Conservation (phyloP, 1,140 invertebrate species). For the Oryzaephilus surinamensis region DNA sequence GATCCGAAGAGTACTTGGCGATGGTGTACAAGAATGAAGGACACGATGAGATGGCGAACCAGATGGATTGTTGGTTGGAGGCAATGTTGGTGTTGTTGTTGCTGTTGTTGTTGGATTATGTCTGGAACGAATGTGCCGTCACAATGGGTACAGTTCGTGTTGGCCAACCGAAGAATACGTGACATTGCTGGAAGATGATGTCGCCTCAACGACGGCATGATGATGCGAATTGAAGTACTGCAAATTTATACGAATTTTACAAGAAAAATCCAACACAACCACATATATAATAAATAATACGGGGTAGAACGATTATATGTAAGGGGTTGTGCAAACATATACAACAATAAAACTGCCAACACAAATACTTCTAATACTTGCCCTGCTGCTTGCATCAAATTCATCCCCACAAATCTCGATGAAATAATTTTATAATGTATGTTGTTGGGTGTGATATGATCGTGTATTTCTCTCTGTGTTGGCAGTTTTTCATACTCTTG, state of each 20-base stretch:
- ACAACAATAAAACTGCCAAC: too few relatives aligned
- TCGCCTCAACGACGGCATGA: conserved; percentile 25
- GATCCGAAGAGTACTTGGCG: conserved; percentile 28
- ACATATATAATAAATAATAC: not conserved
- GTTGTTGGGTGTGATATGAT: too few relatives aligned
- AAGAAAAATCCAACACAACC: not conserved
- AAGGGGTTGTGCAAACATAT: too few relatives aligned
- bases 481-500: too few relatives aligned
- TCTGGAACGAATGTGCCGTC: conserved; percentile 26
- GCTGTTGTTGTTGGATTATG: too few relatives aligned
- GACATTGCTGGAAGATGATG: conserved; percentile 21
- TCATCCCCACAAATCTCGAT: too few relatives aligned
- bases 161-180: conserved; percentile 33
- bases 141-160: conserved; percentile 34
- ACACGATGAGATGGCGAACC: conserved; percentile 23
- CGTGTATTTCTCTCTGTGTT: too few relatives aligned
- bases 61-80: conserved; percentile 8
- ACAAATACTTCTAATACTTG: too few relatives aligned
- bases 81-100: conserved; percentile 16
- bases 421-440: too few relatives aligned
- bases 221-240: conserved; percentile 32
- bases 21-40: conserved; percentile 29
- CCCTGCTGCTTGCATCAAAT: too few relatives aligned
- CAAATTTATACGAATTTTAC: conserved; percentile 5
- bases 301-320: not conserved